Conservation (phyloP, 2,888 invertebrate species). For the Spatulosminthurus flaviceps region DNA sequence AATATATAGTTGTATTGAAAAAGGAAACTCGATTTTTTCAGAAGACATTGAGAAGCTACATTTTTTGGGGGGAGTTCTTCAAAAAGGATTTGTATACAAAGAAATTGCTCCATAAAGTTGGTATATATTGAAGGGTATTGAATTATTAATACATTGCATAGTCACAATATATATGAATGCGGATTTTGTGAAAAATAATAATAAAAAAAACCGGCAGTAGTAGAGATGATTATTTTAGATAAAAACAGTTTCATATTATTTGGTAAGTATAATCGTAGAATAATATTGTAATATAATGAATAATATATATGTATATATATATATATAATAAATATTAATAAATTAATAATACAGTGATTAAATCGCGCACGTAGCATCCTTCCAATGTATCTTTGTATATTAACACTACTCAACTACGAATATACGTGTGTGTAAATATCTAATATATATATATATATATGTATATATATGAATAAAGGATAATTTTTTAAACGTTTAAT, state of each 20-base stretch:
- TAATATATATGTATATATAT: neutral
- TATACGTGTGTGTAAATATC: neutral
- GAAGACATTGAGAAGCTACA: too few relatives aligned
- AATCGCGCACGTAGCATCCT: constrained; percentile 31
- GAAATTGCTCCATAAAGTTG: too few relatives aligned
- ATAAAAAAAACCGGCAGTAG: neutral
- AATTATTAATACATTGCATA: too few relatives aligned
- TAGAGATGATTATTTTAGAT: neutral
- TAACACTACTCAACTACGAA: neutral
- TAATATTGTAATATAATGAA: neutral
- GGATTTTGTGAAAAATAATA: neutral
- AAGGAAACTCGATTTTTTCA: too few relatives aligned
- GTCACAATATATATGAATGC: neutral
- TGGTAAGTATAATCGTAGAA: constrained; percentile 25
- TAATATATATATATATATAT: neutral
- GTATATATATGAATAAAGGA: constrained; percentile 2
- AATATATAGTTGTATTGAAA: too few relatives aligned
- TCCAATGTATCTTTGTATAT: neutral
- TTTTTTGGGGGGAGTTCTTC: too few relatives aligned
- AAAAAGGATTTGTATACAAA: too few relatives aligned
- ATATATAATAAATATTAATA: constrained; percentile 44
- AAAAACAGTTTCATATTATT: constrained; percentile 21
- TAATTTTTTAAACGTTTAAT: neutral
- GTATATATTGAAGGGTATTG: too few relatives aligned
- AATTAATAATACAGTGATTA: constrained; percentile 47